Base-by-base conservation (phyloP, 2,113 vertebrate genomes). In the Zosterops hypoxanthus region DNA sequence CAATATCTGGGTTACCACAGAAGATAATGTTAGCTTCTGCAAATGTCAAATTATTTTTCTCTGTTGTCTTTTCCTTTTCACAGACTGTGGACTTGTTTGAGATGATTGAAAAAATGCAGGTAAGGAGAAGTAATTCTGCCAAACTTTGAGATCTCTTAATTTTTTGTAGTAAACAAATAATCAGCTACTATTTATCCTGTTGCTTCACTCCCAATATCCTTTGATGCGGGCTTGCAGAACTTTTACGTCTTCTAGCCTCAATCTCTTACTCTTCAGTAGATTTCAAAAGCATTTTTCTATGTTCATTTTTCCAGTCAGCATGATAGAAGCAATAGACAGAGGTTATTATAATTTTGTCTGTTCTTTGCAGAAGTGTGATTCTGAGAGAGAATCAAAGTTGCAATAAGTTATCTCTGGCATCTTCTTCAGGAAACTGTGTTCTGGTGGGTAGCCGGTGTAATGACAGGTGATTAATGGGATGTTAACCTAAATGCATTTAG, bases 51-150 rank as follows among this genome's bases (percentile, higher is more conserved):
- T 50, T 65, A 9, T 70, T 92, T 91, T 82, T 68, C 28, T 22
- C 20, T 79, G 16, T 72, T 96, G 26, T 92, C 44, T 88, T 61
- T 91, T 73, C 44, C 33, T 76, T 79, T 95, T 96, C 21, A 46
- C 98, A 99, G 99, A 97, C 98, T 86, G 98, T 97, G 7, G 99
- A 99, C 96, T 97, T 99, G 94, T 99, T 99, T 98, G 99, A 99
- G 97, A 99, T 99, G 96, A 99, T 99, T 97, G 97, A 98, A 95
- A 98, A 98, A 97, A 98, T 98, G 97, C 97, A 98, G 97, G 97
- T 97, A 98, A 98, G 95, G 49, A 94, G 70, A 60, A 76, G 12
- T 81, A 82, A 63, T 33, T 86, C 60, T 82, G 41, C 81, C 63
- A 85, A 0, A 34, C 10, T 82, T 76, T 4, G 8, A 5, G 6